Conservation (phyloP, 2,888 invertebrate genomes). For the Perithous albicinctus region DNA sequence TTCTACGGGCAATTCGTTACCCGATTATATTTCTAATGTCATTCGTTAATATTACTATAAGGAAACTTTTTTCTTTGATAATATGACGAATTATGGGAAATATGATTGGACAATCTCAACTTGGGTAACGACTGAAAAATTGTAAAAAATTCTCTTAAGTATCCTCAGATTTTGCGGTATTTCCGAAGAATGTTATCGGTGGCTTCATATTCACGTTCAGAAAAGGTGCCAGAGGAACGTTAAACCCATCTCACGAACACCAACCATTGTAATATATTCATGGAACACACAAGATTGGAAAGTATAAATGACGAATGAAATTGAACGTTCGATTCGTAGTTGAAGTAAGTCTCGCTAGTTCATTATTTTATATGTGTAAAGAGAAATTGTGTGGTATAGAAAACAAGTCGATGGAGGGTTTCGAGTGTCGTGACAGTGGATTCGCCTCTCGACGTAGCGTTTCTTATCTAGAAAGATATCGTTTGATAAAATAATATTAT, state of each 20-base stretch:
- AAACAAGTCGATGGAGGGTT: slow-evolving; percentile 49
- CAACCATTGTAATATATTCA: slow-evolving; percentile 55
- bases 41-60: background rate
- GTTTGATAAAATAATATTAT: slow-evolving; percentile 5
- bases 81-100: background rate
- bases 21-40: background rate
- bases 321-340: slow-evolving; percentile 54
- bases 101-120: background rate
- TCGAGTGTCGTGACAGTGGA: slow-evolving; percentile 52
- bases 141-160: background rate
- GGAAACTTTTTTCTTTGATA: background rate
- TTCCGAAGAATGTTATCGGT: background rate
- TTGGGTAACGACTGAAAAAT: background rate
- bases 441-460: slow-evolving; percentile 49
- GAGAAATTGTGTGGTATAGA: slow-evolving; percentile 56
- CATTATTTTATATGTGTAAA: slow-evolving; percentile 65
- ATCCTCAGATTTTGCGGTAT: background rate
- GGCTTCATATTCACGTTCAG: background rate
- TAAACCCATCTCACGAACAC: background rate
- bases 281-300: slow-evolving; percentile 42
- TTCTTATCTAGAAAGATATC: slow-evolving; percentile 22
- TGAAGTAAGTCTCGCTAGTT: slow-evolving; percentile 64
- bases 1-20: background rate
- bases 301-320: slow-evolving; percentile 52
- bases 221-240: background rate